Evolutionary conservation across 2,888 invertebrate species (phyloP).

Genomic region (Caenorhabditis sp.): DNA sequence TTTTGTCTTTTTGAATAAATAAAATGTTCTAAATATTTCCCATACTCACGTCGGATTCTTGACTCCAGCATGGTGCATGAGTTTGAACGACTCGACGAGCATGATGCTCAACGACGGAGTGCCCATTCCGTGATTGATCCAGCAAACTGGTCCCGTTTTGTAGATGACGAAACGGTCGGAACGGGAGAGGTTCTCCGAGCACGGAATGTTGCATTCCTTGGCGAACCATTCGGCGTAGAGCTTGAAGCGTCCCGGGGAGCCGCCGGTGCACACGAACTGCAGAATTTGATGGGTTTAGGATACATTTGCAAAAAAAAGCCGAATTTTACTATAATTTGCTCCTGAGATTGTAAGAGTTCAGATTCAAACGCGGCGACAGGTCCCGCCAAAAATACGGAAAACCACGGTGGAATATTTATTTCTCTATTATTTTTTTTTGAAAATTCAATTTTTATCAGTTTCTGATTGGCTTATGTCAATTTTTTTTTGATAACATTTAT

Average conservation of each 20-base stretch:
- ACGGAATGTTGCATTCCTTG: slow-evolving; percentile 72
- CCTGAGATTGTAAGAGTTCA: too few relatives aligned
- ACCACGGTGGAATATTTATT: too few relatives aligned
- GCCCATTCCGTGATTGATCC: slow-evolving; percentile 93
- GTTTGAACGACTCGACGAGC: slow-evolving; percentile 95
- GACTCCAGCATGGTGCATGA: slow-evolving; percentile 91
- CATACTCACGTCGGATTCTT: slow-evolving; percentile 87
- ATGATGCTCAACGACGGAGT: slow-evolving; percentile 96
- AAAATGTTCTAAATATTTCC: background rate
- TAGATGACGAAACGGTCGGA: slow-evolving; percentile 84
- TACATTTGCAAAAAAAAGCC: background rate
- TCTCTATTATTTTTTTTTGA: too few relatives aligned
- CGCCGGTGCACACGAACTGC: slow-evolving; percentile 85
- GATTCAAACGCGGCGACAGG: too few relatives aligned
- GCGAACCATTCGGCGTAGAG: slow-evolving; percentile 84
- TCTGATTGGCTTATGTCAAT: too few relatives aligned
- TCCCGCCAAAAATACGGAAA: too few relatives aligned
- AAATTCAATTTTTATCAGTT: too few relatives aligned
- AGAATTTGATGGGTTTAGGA: slow-evolving; percentile 9
- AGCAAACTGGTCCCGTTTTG: slow-evolving; percentile 84
- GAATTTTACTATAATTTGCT: too few relatives aligned
- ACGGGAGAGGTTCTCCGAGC: slow-evolving; percentile 82
- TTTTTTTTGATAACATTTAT: too few relatives aligned
- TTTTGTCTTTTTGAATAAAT: too few relatives aligned
- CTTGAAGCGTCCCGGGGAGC: slow-evolving; percentile 84